A percentile compares a stretch with the other conserved stretches of the same genome.
phyloP scores from a whole-genome alignment of 2,113 vertebrate genomes.

The Ctenodactylus gundi region DNA sequence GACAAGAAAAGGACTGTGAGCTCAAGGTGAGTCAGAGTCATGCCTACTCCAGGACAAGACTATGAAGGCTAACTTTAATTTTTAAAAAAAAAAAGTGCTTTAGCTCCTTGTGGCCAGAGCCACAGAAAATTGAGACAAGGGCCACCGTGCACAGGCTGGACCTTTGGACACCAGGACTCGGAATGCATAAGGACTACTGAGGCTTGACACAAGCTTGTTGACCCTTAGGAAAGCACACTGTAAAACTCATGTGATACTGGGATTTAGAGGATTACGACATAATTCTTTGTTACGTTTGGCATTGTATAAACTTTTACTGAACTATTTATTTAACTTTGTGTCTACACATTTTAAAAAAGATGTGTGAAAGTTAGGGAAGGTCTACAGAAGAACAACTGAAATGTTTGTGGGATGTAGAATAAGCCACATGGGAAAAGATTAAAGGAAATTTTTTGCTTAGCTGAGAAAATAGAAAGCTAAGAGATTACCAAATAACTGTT shows the following conservation, averaged over 20 bases:
- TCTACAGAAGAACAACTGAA: conserved; percentile 40
- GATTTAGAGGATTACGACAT: conserved; percentile 39
- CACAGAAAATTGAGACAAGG: not conserved
- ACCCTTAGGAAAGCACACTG: not conserved
- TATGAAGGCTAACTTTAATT: not conserved
- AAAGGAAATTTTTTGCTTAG: conserved; percentile 52
- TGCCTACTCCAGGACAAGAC: not conserved
- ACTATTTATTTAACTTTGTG: conserved; percentile 34
- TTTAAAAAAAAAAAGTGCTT: not conserved
- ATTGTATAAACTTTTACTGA: conserved; percentile 33
- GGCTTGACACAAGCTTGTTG: not conserved
- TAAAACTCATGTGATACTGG: not conserved
- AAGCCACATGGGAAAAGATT: conserved; percentile 27
- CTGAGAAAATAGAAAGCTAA: conserved; percentile 31
- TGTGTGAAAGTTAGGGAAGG: conserved; percentile 45
- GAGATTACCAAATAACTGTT: conserved; percentile 26
- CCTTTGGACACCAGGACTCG: too few relatives aligned
- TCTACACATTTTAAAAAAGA: conserved; percentile 47
- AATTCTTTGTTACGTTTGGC: conserved; percentile 50
- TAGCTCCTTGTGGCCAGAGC: not conserved
- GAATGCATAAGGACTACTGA: not conserved
- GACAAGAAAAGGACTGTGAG: not conserved
- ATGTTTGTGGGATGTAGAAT: conserved; percentile 53
- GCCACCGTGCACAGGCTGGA: not conserved
- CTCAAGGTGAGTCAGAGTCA: not conserved